A percentile compares a stretch with the other conserved stretches of the same genome.
These are phyloP conservation scores for Drepana falcataria DNA, from an alignment of 2,888 invertebrate genomes.

Conservation along the genomic window DNA sequence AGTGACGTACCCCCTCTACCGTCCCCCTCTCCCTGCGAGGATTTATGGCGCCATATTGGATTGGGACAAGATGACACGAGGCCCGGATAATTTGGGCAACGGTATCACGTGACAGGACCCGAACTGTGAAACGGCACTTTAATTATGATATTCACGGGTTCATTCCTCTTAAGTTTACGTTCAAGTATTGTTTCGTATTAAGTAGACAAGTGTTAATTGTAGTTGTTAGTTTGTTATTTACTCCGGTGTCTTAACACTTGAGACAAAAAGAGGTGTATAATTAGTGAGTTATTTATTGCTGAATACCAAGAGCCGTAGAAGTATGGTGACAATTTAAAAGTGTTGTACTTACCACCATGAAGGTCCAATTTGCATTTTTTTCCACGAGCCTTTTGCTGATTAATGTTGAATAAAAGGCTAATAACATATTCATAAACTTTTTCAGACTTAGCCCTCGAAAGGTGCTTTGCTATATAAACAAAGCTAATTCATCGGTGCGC, in stretches of 20 bases:
- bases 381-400: conserved; percentile 25
- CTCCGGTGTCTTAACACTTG: background rate
- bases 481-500: conserved; percentile 56
- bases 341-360: conserved; percentile 16
- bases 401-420: conserved; percentile 40
- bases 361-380: conserved; percentile 24
- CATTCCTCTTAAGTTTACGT: conserved; percentile 30
- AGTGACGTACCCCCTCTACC: conserved; percentile 74
- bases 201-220: conserved; percentile 7
- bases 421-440: conserved; percentile 61
- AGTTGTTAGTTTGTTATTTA: background rate
- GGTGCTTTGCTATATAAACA: conserved; percentile 46
- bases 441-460: conserved; percentile 51
- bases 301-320: background rate
- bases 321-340: background rate
- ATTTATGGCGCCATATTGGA: conserved; percentile 80
- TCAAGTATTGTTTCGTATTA: conserved; percentile 7
- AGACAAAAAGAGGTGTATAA: background rate
- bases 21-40: conserved; percentile 59
- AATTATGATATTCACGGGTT: conserved; percentile 71
- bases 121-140: conserved; percentile 71
- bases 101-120: conserved; percentile 72
- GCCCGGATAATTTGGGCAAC: conserved; percentile 79
- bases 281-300: background rate
- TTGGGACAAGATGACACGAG: conserved; percentile 79